Base-by-base conservation (phyloP, 2,888 invertebrate species). In the Orthosia gracilis region DNA sequence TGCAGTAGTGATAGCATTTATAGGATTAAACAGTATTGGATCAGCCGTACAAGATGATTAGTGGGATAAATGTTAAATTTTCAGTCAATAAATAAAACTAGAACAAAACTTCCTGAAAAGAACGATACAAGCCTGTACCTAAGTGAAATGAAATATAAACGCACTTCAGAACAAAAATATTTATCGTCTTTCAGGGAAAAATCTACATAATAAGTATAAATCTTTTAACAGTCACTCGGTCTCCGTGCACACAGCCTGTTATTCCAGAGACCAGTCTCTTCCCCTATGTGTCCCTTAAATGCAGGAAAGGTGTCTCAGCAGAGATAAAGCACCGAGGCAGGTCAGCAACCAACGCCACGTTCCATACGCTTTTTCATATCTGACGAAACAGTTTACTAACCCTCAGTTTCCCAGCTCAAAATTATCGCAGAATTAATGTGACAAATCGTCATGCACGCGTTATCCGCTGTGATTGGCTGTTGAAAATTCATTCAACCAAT, bases 1-100 rank as follows among this genome's bases (percentile, higher is more conserved):
- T 96, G 96, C 93, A 88, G 82, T 83, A 78, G 76, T 83, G 89
- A 89, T 90, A 89, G 89, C 91, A 91, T 91, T 86, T 88, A 91
- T 90, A 86, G 90, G 90, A 93, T 94, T 92, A 92, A 76, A 75
- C n/a, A 73, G 81, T 84, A 83, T 86, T 84, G 85, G 84, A 87
- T 87, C 84, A 87, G 82, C 84, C 89, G 84, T 82, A 71, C 80
- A 71, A 31, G 49, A 65, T 74, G 76, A 75, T 72, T 76, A 82
- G 67, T 70, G 71, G 59, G 18, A 31, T 69, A 65, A 59, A n/a
- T 31, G 23, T 57, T 31, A 18, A 47, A 40, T 63, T 18, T 50
- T 23, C 21, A 50, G 18, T 13, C 17, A 50, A 15, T 47, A 40
- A 52, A 40, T 50, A 31, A 54, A 55, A 40, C 40, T 40, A 40